Base-by-base conservation (phyloP, 2,888 invertebrate genomes). In the Tachystola acroxantha region DNA sequence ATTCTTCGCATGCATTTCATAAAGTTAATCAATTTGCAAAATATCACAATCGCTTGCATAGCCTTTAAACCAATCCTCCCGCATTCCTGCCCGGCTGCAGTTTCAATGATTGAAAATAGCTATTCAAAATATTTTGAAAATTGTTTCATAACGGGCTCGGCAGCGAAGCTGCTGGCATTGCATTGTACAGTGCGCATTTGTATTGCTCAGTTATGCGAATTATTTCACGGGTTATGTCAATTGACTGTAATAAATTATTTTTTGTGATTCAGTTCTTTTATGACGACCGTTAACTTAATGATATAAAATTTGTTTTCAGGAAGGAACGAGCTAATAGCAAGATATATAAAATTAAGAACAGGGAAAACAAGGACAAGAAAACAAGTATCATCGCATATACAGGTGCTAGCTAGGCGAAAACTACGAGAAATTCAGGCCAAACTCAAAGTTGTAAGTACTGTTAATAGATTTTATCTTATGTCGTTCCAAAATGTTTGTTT, bases 311-410 rank as follows among this genome's bases (percentile, higher is more conserved):
- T 34, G 25, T 33, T 92, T 93, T 37, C 92, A 99, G 99, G 99
- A 76, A 94, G 99, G 64, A 99, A 99, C 90, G 99, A 99, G 91
- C 89, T 99, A 80, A 99, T 99, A 88, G 99, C 99, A 62, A 93
- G 99, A 72, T 99, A 99, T 89, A 99, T 99, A 81, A 99, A 99
- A 91, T 90, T 99, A 74, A 92, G 99, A 67, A 99, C 99, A 59
- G 99, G 99, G 53, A 99, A 99, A 87, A 99, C 99, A 86, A 93
- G 99, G 80, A 99, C 99, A 78, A 91, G 99, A 75, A 99, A 99
- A 88, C 99, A 99, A 90, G 99, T 99, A 69, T 99, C 99, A 66
- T 99, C 98, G 67, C 99, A 99, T 87, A 99, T 99, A 86, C 99
- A 99, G 89, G 99, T 99, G 72, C 91, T 99, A 75, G 99, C 99